phyloP scores from a whole-genome alignment of 2,888 invertebrate species.

The Thumatha senex region DNA sequence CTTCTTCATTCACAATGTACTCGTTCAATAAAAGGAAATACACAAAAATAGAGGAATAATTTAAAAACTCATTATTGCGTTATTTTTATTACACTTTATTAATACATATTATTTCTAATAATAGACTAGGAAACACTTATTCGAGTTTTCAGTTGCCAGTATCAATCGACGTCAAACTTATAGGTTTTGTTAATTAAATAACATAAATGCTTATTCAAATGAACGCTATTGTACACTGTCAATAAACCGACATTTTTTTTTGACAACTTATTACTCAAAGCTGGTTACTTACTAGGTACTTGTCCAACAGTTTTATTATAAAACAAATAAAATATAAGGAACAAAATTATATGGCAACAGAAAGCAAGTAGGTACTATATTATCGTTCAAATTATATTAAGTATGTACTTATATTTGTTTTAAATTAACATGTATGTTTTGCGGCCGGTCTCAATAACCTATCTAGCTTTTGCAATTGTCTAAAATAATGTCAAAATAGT shows the following conservation, averaged over 20 bases:
- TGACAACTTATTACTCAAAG: background rate
- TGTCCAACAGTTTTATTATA: background rate
- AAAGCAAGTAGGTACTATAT: constrained; percentile 1
- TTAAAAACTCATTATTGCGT: constrained; percentile 1
- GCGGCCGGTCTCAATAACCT: too few relatives aligned
- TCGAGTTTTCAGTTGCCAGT: constrained; percentile 29
- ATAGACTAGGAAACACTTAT: constrained; percentile 50
- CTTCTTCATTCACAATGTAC: background rate
- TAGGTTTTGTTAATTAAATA: background rate
- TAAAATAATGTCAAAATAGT: too few relatives aligned
- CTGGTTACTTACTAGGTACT: too few relatives aligned
- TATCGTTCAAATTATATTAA: background rate
- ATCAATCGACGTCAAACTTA: constrained; percentile 8
- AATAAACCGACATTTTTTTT: background rate
- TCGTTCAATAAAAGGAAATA: background rate
- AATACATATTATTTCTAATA: constrained; percentile 21
- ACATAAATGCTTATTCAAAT: constrained; percentile 22
- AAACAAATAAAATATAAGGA: constrained; percentile 18
- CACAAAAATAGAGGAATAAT: background rate
- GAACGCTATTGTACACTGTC: background rate
- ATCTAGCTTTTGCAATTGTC: too few relatives aligned
- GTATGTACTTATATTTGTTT: background rate
- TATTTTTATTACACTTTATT: constrained; percentile 31
- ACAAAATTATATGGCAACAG: constrained; percentile 37
- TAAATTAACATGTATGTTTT: background rate